Evolutionary conservation across 2,888 invertebrate species (phyloP).

Genomic region (Buathra laborator): DNA sequence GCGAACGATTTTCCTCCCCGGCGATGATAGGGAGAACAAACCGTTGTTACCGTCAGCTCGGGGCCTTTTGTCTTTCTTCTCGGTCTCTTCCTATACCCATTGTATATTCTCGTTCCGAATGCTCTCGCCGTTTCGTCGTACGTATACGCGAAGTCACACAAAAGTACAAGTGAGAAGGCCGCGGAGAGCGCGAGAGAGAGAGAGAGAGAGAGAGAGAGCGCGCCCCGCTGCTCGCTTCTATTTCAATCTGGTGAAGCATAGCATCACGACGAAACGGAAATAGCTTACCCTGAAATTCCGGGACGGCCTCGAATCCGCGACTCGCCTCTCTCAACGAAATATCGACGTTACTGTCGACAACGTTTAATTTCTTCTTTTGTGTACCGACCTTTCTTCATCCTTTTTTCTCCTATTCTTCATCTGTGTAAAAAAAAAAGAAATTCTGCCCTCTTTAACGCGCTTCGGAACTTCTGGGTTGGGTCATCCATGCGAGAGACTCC

Average conservation of each 20-base stretch:
- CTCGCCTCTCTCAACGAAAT: slow-evolving; percentile 48
- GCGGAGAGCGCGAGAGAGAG: too few species aligned
- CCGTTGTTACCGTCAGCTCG: slow-evolving; percentile 56
- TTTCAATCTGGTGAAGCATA: slow-evolving; percentile 74
- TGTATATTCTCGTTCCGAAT: slow-evolving; percentile 46
- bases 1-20: slow-evolving; percentile 49
- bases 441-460: slow-evolving; percentile 33
- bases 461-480: slow-evolving; percentile 49
- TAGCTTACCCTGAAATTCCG: slow-evolving; percentile 79
- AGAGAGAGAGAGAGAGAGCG: background rate
- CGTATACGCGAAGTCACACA: slow-evolving; percentile 16
- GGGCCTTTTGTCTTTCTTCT: slow-evolving; percentile 59
- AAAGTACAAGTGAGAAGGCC: background rate
- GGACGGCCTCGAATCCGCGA: slow-evolving; percentile 67
- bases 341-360: slow-evolving; percentile 67
- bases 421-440: background rate
- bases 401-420: background rate
- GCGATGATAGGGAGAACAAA: slow-evolving; percentile 18
- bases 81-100: slow-evolving; percentile 15
- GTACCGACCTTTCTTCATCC: slow-evolving; percentile 1
- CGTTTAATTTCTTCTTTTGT: slow-evolving; percentile 68
- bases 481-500: slow-evolving; percentile 15
- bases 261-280: slow-evolving; percentile 74
- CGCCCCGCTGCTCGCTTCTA: slow-evolving; percentile 71
- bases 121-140: slow-evolving; percentile 26